phyloP scores from a whole-genome alignment of 2,797 vertebrate genomes.

The Trichosurus vulpecula region DNA sequence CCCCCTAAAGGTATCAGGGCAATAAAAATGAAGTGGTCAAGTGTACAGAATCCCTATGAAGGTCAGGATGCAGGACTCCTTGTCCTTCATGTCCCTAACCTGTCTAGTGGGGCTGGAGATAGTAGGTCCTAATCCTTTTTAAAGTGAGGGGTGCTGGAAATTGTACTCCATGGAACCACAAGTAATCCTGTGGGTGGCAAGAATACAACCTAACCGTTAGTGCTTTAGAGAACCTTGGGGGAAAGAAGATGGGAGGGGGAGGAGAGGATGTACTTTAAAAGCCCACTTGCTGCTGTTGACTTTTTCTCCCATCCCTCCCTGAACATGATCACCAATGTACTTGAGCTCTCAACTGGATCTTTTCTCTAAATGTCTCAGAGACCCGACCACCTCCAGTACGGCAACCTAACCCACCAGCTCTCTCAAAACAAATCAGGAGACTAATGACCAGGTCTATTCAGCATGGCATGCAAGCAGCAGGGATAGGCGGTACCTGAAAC shows the following conservation, averaged over 20 bases:
- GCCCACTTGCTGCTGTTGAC: not conserved
- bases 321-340: not conserved
- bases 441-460: not conserved
- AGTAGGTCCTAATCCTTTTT: not conserved
- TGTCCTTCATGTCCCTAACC: not conserved
- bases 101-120: not conserved
- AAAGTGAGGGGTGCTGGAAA: not conserved
- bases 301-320: not conserved
- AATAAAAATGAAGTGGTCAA: not conserved
- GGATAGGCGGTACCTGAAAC: conserved; percentile 5
- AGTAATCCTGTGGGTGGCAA: not conserved
- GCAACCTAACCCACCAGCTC: not conserved
- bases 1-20: not conserved
- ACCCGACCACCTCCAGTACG: not conserved
- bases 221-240: not conserved
- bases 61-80: not conserved
- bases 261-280: not conserved
- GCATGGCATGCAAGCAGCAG: not conserved
- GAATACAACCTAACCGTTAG: not conserved
- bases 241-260: not conserved
- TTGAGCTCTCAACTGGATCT: rapidly evolving
- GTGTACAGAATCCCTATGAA: not conserved
- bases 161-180: not conserved
- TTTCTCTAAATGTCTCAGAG: not conserved
- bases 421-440: not conserved